Base-by-base conservation (phyloP, 2,797 vertebrate species). In the Gallinago stenura region DNA sequence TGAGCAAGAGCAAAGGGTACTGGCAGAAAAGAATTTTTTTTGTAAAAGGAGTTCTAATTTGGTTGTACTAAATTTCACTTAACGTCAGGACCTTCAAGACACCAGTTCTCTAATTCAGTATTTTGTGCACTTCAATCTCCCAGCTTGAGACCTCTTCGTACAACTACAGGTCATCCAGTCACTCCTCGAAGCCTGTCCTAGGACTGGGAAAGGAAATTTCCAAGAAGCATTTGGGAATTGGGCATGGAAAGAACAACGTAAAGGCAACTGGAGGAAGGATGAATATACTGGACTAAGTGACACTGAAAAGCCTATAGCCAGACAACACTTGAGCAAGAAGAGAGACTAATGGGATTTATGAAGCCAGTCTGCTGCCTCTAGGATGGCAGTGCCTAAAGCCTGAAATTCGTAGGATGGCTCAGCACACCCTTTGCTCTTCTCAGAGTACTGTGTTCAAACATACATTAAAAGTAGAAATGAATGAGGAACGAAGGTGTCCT, bases 21-120 rank as follows among this genome's bases (percentile, higher is more conserved):
- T 7, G 16, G 15, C 26, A 35, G 18, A 41, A 69, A 61, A 43
- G 2, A 37, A 6, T 9, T 0, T 0, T 8, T 71, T 35, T 57
- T 21, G 12, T 24, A 11, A 73, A 50, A 22, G 30, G 41, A 72
- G 30, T 54, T 80, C 31, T 61, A 2, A 35, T 66, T 30, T 4
- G 11, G 15, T 12, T 51, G 15, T 25, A 30, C 28, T 43, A 17
- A 54, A 54, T 68, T 17, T 37, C 57, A 89, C 37, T 8, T 45
- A 21, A 30, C 4, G 2, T 8, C 51, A 56, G 70, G n/a, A 45
- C 25, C 30, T 43, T n/a, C 60, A 35, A 37, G 65, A 54, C 46
- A 69, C 24, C 26, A 45, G 2, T 14, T 91, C 30, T 35, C 30
- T 9, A 57, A 75, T 24, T 45, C 37, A 11, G 1, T 7, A 2